phyloP scores from a whole-genome alignment of 2,888 invertebrate species.

The Ophion costatus region DNA sequence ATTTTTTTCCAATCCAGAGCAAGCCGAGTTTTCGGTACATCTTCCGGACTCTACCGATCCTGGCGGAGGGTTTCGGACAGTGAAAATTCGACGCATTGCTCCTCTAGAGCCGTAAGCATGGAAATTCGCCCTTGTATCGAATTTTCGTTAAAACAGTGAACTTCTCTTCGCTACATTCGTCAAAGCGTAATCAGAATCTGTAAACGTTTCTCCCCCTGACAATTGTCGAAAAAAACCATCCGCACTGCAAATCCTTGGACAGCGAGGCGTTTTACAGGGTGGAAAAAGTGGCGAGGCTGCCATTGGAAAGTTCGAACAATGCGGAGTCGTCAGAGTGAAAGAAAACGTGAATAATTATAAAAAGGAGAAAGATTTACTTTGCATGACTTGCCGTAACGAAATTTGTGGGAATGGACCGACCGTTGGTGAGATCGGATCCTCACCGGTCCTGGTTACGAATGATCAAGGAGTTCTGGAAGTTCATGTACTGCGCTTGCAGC shows the following conservation, averaged over 20 bases:
- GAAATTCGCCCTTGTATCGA: constrained; percentile 10
- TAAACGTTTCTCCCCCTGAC: constrained; percentile 10
- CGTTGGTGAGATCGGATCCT: constrained; percentile 47
- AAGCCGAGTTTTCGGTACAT: constrained; percentile 26
- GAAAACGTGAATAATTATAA: constrained; percentile 7
- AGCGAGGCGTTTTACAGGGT: constrained; percentile 11
- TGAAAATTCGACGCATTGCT: constrained; percentile 11
- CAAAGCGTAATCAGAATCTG: constrained; percentile 45
- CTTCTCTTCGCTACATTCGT: constrained; percentile 13
- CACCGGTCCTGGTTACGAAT: constrained; percentile 71
- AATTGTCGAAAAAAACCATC: constrained; percentile 3
- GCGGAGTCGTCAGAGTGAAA: constrained; percentile 11
- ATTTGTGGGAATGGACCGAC: constrained; percentile 56
- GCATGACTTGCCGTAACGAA: constrained; percentile 40
- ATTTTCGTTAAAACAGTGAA: background rate
- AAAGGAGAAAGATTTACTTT: background rate
- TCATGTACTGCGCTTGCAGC: constrained; percentile 73
- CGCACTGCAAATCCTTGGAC: constrained; percentile 5
- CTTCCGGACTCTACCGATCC: constrained; percentile 30
- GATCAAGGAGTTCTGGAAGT: constrained; percentile 76
- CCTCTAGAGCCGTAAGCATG: constrained; percentile 50
- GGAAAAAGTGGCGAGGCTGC: constrained; percentile 1
- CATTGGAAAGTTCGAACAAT: background rate
- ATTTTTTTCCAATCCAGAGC: constrained; percentile 31
- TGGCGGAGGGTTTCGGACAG: constrained; percentile 30